These are phyloP conservation scores for Picathartes gymnocephalus DNA, from an alignment of 2,113 vertebrate genomes.

Conservation along the genomic window DNA sequence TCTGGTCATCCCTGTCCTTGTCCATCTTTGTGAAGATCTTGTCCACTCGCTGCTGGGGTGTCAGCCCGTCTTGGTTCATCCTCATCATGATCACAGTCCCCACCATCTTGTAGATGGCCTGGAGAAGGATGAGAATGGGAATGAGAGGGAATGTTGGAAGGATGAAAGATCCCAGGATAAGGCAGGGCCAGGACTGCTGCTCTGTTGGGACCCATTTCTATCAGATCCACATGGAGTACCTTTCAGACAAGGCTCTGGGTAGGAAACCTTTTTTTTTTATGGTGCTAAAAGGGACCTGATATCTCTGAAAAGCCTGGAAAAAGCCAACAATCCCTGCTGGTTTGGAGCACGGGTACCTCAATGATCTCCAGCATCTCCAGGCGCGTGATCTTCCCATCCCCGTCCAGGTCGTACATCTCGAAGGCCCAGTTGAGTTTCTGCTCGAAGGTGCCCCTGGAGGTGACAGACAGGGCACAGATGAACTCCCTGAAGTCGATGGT, in stretches of 20 bases:
- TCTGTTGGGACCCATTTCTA: not conserved
- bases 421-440: conserved; percentile 99
- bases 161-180: not conserved
- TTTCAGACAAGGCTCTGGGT: not conserved
- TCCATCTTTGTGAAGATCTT: conserved; percentile 99
- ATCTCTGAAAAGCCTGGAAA: not conserved
- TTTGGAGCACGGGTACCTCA: conserved; percentile 54
- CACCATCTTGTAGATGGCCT: conserved; percentile 99
- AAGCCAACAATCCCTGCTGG: not conserved
- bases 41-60: conserved; percentile 95
- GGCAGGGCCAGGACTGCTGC: not conserved
- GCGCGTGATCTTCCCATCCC: conserved; percentile 94
- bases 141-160: not conserved
- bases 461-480: conserved; percentile 95
- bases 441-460: conserved; percentile 95
- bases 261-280: not conserved
- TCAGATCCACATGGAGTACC: not conserved
- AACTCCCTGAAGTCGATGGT: conserved; percentile 99
- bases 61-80: conserved; percentile 97
- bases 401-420: conserved; percentile 97
- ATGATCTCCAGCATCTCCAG: conserved; percentile 97
- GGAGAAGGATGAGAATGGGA: not conserved
- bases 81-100: conserved; percentile 99
- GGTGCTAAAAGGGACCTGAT: not conserved
- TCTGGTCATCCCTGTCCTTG: conserved; percentile 97